Evolutionary conservation across 2,113 vertebrate species (phyloP), one percentile per base, ranked within the genome.

Genomic region (Strix aluco): DNA sequence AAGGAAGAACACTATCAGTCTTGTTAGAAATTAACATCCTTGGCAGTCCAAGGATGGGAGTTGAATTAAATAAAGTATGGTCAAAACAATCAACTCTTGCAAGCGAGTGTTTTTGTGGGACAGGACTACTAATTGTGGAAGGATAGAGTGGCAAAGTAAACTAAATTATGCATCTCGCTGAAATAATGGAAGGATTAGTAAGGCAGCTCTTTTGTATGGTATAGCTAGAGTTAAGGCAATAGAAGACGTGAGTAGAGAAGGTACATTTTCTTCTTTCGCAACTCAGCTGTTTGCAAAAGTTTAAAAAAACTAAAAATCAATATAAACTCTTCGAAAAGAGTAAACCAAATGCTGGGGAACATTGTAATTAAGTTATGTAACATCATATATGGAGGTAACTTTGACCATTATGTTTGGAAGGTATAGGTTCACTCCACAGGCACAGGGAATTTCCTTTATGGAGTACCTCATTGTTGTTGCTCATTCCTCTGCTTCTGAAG

Each of bases 21-120:
- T 88, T 96, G 80, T 90, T 90, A 82, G 51, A 94, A 84, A 61
- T 89, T 69, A 91, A 62, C 70, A 46, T 66, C 75, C 44, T 85
- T 88, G 65, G 49, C 78, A 81, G 66, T 11, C 57, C 15, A 58
- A 40, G 61, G 77, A 40, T 66, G 58, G 26, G 63, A 91, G 34
- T 17, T 81, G 62, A 80, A 86, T 75, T 92, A n/a, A 82, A 95
- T 92, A n/a, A 82, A 95, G 13, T 54, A 4, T 66, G 22, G 62
- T 62, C 8, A 8, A 90, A 91, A 91, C n/a, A 86, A 93, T 92
- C 59, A 82, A 0, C 51, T 82, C 21, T 90, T 81, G 36, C 55
- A 72, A 70, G 44, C 44, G 15, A 3, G 5, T 79, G 61, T 78
- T 90, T 87, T 58, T 88, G n/a, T 89, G 71, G 77, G 51, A 20